Base-by-base conservation (phyloP, 2,888 invertebrate genomes). In the Drosophila austrosaltans region DNA sequence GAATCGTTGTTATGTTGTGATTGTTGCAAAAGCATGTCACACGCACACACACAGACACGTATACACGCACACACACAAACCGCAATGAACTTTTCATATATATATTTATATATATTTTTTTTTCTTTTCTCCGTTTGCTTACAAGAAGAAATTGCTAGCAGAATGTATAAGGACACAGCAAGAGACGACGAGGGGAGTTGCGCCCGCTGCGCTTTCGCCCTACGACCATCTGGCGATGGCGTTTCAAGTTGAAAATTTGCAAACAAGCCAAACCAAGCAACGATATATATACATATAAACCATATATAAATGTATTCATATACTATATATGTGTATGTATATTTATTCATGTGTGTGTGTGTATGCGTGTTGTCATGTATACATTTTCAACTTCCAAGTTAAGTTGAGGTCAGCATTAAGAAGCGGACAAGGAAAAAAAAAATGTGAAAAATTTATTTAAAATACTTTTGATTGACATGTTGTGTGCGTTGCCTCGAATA, bases 201-300 rank as follows among this genome's bases (percentile, higher is more conserved):
- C 62, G 64, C 75, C 68, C 72, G 76, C 76, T 82, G 83, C 62
- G 80, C 54, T 81, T 77, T 65, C 44, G 71, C 30, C 28, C 40
- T 54, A 44, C 44, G 44, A 48, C 53, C 72, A 72, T 82, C 87
- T 88, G 87, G 57, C 61, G 73, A 25, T 84, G 87, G 75, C 84
- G 66, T 81, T 88, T 79, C 75, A 81, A 84, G 79, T 88, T 81
- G 77, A 88, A 79, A 81, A 87, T 88, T 86, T 84, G 75, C 84
- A 83, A 86, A 79, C 89, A 83, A 87, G 65, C 69, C 69, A 67
- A 79, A 76, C 63, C 75, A 69, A 67, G 73, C 59, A 72, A 62
- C 73, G 20, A 71, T 75, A 73, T 82, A 73, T 75, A 68, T 63
- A 58, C 60, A 48, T n/a, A 42, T 69, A 76, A 73, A 82, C 74